These are phyloP conservation scores for Copsychus sechellarum DNA, from an alignment of 2,113 vertebrate species.

Conservation along the genomic window DNA sequence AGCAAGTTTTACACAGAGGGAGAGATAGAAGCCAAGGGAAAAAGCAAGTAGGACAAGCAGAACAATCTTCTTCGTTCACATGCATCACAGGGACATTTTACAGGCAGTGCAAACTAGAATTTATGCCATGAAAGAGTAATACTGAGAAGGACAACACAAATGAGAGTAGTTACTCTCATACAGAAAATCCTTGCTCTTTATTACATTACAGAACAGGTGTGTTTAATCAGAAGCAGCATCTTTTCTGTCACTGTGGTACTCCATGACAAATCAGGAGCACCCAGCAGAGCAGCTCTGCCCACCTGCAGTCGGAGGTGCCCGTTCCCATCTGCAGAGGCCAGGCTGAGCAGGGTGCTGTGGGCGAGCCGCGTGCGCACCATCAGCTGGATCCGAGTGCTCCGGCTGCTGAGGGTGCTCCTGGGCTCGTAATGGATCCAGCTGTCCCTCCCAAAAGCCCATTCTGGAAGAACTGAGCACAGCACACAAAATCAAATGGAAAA, in stretches of 20 bases:
- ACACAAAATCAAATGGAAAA: not conserved
- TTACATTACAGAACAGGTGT: not conserved
- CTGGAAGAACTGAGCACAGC: conserved; percentile 75
- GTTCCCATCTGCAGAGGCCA: conserved; percentile 70
- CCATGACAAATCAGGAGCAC: not conserved
- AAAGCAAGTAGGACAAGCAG: not conserved
- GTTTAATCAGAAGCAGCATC: not conserved
- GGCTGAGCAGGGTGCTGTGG: conserved; percentile 77
- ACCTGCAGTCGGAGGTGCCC: conserved; percentile 82
- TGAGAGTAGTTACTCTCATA: not conserved
- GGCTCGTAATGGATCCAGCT: conserved; percentile 80
- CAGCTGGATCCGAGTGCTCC: conserved; percentile 76
- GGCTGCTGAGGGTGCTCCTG: conserved; percentile 68
- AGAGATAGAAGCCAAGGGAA: not conserved
- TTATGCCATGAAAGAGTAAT: not conserved
- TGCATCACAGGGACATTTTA: not conserved
- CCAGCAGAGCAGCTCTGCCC: not conserved
- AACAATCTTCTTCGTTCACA: not conserved
- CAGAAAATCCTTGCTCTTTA: not conserved
- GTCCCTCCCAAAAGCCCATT: conserved; percentile 84
- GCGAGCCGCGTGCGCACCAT: conserved; percentile 81
- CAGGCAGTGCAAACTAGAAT: not conserved
- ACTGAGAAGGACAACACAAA: not conserved
- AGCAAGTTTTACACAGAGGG: not conserved
- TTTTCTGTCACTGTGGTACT: not conserved